Evolutionary conservation across 2,113 vertebrate genomes (phyloP).

Genomic region (Lophochroa leadbeateri): DNA sequence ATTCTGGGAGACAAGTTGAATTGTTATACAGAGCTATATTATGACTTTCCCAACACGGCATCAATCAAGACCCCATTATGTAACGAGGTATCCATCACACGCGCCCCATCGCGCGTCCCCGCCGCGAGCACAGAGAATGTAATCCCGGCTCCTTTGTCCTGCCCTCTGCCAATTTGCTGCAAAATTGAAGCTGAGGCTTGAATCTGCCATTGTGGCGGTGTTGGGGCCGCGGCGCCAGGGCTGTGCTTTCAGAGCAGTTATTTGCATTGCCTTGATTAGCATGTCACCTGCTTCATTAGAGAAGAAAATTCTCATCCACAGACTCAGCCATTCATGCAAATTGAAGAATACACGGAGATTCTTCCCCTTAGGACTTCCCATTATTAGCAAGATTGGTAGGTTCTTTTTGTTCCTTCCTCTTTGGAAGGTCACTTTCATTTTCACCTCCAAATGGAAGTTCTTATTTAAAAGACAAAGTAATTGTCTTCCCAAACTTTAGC

Average conservation of each 20-base stretch:
- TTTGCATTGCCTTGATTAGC: slow-evolving; percentile 57
- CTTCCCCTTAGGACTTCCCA: slow-evolving; percentile 46
- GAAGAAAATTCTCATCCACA: slow-evolving; percentile 15
- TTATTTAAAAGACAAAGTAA: not conserved
- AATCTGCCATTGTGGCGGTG: not conserved
- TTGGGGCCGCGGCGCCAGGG: not conserved
- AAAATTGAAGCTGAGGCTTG: not conserved
- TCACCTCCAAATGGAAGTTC: not conserved
- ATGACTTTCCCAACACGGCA: not conserved
- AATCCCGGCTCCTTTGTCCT: slow-evolving; percentile 58
- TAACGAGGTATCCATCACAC: not conserved
- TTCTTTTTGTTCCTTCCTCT: slow-evolving; percentile 29
- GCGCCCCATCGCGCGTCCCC: not conserved
- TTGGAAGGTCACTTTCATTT: slow-evolving; percentile 42
- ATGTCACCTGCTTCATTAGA: slow-evolving; percentile 46
- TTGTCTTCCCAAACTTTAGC: not conserved
- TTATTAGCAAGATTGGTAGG: slow-evolving; percentile 44
- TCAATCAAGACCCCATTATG: slow-evolving; percentile 65
- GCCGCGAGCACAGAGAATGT: not conserved
- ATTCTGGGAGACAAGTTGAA: slow-evolving; percentile 1
- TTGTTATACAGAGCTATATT: not conserved
- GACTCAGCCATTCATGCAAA: slow-evolving; percentile 48
- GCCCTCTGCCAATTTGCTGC: slow-evolving; percentile 32
- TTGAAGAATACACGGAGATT: slow-evolving; percentile 20
- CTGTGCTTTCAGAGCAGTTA: not conserved